Percentiles rank a stretch among this genome's conserved stretches.
Conservation (phyloP, 2,888 invertebrate genomes). For the Galerucella pusilla region DNA sequence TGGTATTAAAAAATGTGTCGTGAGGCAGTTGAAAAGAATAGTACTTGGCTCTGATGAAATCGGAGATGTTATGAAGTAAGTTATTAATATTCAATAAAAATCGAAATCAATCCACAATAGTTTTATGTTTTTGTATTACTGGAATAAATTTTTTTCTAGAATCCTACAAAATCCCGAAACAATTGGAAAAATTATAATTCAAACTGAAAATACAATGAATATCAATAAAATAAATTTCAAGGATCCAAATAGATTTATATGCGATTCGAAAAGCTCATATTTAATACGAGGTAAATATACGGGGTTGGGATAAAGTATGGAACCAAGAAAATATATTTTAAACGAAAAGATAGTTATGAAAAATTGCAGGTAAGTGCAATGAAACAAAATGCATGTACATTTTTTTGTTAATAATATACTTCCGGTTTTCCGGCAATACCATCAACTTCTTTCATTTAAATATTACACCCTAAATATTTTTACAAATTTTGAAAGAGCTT, state of each 20-base stretch:
- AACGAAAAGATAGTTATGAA: no score
- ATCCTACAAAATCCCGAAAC: slow-evolving; percentile 53
- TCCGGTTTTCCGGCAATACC: no score
- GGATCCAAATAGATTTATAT: slow-evolving; percentile 59
- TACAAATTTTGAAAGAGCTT: no score
- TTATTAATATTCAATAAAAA: slow-evolving; percentile 9
- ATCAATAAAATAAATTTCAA: slow-evolving; percentile 59
- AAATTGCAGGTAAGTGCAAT: no score
- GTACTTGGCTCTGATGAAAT: slow-evolving; percentile 74
- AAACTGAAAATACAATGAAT: slow-evolving; percentile 55
- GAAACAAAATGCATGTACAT: neutral
- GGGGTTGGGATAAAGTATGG: no score
- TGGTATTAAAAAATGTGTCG: slow-evolving; percentile 74
- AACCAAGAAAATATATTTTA: no score
- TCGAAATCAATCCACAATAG: neutral
- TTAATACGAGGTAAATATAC: slow-evolving; percentile 59
- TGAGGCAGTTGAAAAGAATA: slow-evolving; percentile 75
- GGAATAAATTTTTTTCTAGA: slow-evolving; percentile 42
- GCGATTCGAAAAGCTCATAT: slow-evolving; percentile 59
- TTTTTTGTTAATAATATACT: neutral
- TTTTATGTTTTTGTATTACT: slow-evolving; percentile 14
- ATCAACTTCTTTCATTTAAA: no score
- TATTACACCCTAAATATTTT: no score
- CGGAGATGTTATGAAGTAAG: slow-evolving; percentile 74
- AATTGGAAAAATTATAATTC: slow-evolving; percentile 60